phyloP scores from a whole-genome alignment of 2,113 vertebrate species.

The Sarotherodon lohbergeri region DNA sequence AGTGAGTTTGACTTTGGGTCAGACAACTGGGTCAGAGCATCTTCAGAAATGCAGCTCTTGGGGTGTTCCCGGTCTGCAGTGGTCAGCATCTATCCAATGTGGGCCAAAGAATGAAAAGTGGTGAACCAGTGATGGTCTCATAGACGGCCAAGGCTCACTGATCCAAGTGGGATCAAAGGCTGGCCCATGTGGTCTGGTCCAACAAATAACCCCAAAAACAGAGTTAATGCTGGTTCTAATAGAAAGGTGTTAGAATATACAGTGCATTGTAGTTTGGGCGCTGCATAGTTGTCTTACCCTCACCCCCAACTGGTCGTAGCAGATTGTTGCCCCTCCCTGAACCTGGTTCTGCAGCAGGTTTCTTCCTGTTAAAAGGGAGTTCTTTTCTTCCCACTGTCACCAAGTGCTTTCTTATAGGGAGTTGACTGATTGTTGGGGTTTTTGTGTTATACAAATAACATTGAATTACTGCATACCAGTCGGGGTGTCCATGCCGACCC shows the following conservation, averaged over 20 bases:
- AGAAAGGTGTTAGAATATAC: not conserved
- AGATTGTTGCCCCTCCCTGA: not conserved
- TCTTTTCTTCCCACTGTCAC: not conserved
- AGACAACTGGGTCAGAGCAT: accelerated
- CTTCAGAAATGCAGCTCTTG: not conserved
- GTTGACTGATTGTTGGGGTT: not conserved
- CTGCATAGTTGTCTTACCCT: not conserved
- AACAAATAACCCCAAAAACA: not conserved
- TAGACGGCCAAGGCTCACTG: not conserved
- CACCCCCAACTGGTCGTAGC: not conserved
- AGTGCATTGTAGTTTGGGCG: not conserved
- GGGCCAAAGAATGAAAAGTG: not conserved
- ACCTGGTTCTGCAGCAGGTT: not conserved
- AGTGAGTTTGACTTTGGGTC: not conserved
- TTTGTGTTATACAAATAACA: not conserved
- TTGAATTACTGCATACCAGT: not conserved
- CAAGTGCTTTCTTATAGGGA: not conserved
- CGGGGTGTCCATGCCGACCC: not conserved
- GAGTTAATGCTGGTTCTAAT: not conserved
- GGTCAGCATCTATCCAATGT: not conserved
- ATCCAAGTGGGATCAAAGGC: not conserved
- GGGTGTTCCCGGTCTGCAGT: not conserved
- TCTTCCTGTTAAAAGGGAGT: not conserved
- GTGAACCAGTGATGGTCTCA: not conserved
- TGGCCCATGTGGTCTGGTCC: not conserved